Percentiles rank a stretch among this genome's conserved stretches.
Conservation (phyloP, 1,140 invertebrate genomes). For the Papilio polyxenes region DNA sequence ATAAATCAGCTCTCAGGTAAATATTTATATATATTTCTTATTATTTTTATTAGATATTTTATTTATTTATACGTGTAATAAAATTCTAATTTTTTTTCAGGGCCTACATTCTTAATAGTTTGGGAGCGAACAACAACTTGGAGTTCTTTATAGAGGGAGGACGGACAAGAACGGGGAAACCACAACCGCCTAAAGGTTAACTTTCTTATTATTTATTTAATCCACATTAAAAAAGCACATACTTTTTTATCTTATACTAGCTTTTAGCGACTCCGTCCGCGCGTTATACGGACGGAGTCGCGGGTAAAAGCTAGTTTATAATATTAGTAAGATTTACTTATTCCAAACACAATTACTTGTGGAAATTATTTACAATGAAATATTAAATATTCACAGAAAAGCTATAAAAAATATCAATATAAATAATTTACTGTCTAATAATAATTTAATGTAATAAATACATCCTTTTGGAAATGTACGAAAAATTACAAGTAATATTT, state of each 20-base stretch:
- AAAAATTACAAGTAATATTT: neutral
- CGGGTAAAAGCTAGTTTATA: too few relatives aligned
- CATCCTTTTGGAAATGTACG: neutral
- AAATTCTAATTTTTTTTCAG: conserved; percentile 69
- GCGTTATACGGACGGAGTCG: too few relatives aligned
- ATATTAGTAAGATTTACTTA: too few relatives aligned
- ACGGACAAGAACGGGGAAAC: conserved; percentile 94
- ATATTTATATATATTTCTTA: neutral
- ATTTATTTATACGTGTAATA: conserved; percentile 30
- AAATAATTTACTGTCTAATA: too few relatives aligned
- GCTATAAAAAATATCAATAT: too few relatives aligned
- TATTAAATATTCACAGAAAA: too few relatives aligned
- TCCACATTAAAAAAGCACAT: too few relatives aligned
- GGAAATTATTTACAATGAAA: too few relatives aligned
- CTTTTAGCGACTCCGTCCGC: too few relatives aligned
- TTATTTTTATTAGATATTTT: too few relatives aligned
- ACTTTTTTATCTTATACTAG: too few relatives aligned
- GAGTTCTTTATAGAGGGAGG: conserved; percentile 99
- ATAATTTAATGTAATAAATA: neutral
- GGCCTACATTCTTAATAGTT: conserved; percentile 92
- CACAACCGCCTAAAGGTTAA: conserved; percentile 92
- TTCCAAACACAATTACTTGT: too few relatives aligned
- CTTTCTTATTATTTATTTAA: neutral
- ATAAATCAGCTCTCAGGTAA: conserved; percentile 88
- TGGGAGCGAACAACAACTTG: conserved; percentile 92